Evolutionary conservation across 2,113 vertebrate species (phyloP).

Genomic region (Odontesthes bonariensis): DNA sequence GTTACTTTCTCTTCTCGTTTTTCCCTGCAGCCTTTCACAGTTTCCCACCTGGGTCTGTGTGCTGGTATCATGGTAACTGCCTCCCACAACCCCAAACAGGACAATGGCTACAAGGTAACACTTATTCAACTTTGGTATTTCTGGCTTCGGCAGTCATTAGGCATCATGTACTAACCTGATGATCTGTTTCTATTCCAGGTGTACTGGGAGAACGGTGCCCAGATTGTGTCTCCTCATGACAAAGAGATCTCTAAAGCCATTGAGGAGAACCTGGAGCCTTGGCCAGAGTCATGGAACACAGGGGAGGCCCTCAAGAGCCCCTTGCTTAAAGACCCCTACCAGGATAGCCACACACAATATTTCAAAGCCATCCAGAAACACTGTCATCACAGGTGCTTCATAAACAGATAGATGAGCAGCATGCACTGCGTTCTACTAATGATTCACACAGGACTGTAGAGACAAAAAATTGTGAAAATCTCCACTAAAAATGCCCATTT

Average conservation of each 20-base stretch:
- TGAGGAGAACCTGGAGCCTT: conserved; percentile 91
- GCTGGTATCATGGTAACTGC: conserved; percentile 98
- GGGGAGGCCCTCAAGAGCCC: conserved; percentile 81
- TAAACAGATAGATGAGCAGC: background rate
- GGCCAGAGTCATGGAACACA: conserved; percentile 92
- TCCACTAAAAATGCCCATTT: background rate
- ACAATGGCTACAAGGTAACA: conserved; percentile 96
- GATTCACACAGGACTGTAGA: background rate
- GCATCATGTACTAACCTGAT: background rate
- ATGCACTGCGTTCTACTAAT: background rate
- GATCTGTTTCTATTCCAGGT: conserved; percentile 81
- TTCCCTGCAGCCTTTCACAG: conserved; percentile 89
- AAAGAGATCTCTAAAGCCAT: conserved; percentile 90
- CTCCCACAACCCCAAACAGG: conserved; percentile 98
- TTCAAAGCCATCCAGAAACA: conserved; percentile 91
- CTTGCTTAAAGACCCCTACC: conserved; percentile 87
- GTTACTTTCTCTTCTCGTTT: background rate
- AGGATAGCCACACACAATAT: conserved; percentile 86
- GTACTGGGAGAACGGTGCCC: conserved; percentile 97
- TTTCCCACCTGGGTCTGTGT: conserved; percentile 90
- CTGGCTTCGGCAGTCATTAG: background rate
- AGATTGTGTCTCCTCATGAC: conserved; percentile 95
- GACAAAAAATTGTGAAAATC: background rate
- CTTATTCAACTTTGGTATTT: too few species aligned
- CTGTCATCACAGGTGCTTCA: conserved; percentile 91